Percentiles rank a stretch among this genome's conserved stretches.
phyloP scores from a whole-genome alignment of 1,140 invertebrate species.

The Heliconius hewitsoni region DNA sequence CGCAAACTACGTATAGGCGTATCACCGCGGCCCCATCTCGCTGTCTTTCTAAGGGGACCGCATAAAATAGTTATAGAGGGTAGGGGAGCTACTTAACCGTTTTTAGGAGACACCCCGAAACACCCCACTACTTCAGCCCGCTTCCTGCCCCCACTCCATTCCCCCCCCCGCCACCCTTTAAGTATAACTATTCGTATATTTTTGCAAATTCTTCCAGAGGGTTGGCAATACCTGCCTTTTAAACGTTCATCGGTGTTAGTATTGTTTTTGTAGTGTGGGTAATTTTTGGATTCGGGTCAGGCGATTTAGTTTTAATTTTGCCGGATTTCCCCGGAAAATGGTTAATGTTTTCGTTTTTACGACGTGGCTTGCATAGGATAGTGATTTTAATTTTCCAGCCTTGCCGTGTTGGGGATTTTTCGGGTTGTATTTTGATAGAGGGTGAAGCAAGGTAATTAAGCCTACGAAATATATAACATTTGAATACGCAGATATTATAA shows the following conservation, averaged over 20 bases:
- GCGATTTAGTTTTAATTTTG: constrained; percentile 78
- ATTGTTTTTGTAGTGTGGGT: constrained; percentile 61
- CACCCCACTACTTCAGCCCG: constrained; percentile 68
- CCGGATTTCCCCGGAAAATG: constrained; percentile 55
- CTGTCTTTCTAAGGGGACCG: constrained; percentile 80
- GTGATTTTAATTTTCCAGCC: constrained; percentile 15
- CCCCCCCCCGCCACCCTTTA: constrained; percentile 37
- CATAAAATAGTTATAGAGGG: constrained; percentile 81
- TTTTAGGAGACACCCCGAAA: constrained; percentile 79
- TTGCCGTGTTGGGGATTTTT: constrained; percentile 11
- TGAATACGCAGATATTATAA: background rate
- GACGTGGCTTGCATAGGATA: constrained; percentile 37
- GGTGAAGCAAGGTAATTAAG: background rate
- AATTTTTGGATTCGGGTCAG: constrained; percentile 71
- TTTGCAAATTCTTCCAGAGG: constrained; percentile 76
- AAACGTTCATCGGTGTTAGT: constrained; percentile 57
- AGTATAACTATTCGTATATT: constrained; percentile 76
- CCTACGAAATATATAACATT: background rate
- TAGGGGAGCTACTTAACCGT: constrained; percentile 80
- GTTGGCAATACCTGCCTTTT: constrained; percentile 72
- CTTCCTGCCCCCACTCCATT: constrained; percentile 62
- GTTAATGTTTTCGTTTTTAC: constrained; percentile 50
- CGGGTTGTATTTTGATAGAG: constrained; percentile 15
- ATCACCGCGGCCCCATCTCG: constrained; percentile 69
- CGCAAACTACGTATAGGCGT: constrained; percentile 61